A percentile compares a stretch with the other conserved stretches of the same genome.
Conservation (phyloP, 2,797 vertebrate genomes). For the Denticeps clupeoides region DNA sequence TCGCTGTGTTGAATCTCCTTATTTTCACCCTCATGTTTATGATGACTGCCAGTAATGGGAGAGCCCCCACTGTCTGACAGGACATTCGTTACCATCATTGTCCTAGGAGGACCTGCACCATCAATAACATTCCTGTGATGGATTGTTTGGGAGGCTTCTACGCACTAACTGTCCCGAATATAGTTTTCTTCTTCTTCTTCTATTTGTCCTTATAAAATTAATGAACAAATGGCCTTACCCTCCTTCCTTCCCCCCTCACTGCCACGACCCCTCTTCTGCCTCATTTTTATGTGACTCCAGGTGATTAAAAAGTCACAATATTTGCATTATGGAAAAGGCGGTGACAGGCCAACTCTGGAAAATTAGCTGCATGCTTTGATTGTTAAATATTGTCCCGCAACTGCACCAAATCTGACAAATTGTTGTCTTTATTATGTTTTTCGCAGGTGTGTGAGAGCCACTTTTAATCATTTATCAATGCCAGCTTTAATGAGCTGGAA, state of each 20-base stretch:
- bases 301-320: constrained; percentile 53
- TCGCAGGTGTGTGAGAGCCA: constrained; percentile 49
- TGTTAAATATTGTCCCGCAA: constrained; percentile 19
- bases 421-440: constrained; percentile 47
- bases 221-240: background rate
- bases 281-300: constrained; percentile 23
- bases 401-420: constrained; percentile 30
- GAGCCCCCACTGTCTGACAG: too few relatives aligned
- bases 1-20: too few relatives aligned
- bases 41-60: too few relatives aligned
- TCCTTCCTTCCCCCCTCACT: constrained; percentile 7
- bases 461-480: constrained; percentile 59
- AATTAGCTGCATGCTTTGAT: constrained; percentile 36
- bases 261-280: constrained; percentile 12
- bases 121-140: constrained; percentile 67
- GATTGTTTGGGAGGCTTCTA: too few relatives aligned
- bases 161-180: too few relatives aligned
- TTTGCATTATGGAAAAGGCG: constrained; percentile 36
- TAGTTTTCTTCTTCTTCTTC: too few relatives aligned
- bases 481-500: constrained; percentile 54
- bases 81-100: constrained; percentile 63
- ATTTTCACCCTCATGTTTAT: too few relatives aligned
- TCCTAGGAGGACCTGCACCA: constrained; percentile 52
- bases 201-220: too few relatives aligned
- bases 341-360: constrained; percentile 29